Conservation (phyloP, 64 coral and sea anemone genomes). For the Porites australiensis region DNA sequence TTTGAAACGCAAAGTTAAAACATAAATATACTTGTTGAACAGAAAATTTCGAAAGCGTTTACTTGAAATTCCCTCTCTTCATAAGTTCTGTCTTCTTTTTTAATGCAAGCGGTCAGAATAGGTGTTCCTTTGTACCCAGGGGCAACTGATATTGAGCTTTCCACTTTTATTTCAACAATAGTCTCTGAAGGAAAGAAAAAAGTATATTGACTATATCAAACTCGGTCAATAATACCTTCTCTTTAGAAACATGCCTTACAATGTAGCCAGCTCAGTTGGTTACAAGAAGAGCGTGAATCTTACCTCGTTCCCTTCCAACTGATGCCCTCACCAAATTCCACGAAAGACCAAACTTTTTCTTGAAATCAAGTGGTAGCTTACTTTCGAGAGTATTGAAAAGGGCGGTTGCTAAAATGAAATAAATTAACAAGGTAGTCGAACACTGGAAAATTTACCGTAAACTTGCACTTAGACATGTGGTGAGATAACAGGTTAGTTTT, state of each 20-base stretch:
- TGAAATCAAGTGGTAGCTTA: constrained; percentile 22
- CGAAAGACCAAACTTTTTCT: constrained; percentile 23
- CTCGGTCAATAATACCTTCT: no score
- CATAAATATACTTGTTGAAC: no score
- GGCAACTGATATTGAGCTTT: not conserved
- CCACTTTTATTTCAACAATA: constrained; percentile 36
- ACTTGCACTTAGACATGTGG: no score
- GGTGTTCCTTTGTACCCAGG: constrained; percentile 28
- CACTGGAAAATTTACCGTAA: no score
- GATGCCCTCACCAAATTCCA: constrained; percentile 59
- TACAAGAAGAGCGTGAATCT: not conserved
- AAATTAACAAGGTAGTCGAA: no score
- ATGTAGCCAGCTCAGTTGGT: no score
- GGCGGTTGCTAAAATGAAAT: not conserved
- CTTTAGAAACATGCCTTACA: no score
- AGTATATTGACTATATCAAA: not conserved
- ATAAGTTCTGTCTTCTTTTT: not conserved
- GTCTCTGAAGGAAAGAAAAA: not conserved
- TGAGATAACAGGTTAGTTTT: no score
- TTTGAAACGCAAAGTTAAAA: no score
- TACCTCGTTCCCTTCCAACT: constrained; percentile 27
- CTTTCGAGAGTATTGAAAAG: constrained; percentile 47
- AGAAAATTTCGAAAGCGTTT: not conserved
- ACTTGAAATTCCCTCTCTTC: not conserved
- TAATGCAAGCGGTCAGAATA: constrained; percentile 15